These are phyloP conservation scores for Stercorarius parasiticus DNA, from an alignment of 2,113 vertebrate species.

Conservation along the genomic window DNA sequence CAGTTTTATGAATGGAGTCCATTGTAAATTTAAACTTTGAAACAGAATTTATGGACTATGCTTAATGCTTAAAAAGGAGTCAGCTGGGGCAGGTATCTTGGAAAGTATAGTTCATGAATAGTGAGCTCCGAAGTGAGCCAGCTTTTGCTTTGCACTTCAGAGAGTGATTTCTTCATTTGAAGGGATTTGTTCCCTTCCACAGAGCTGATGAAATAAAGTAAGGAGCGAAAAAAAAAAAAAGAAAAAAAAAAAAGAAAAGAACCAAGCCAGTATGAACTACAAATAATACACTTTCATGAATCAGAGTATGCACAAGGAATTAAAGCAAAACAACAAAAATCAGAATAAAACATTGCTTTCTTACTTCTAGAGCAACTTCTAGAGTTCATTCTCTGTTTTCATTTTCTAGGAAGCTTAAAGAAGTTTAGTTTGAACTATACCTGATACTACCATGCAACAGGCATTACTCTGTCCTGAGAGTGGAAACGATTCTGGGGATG, in stretches of 20 bases:
- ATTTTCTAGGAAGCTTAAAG: neutral
- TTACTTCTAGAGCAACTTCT: neutral
- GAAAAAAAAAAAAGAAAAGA: neutral
- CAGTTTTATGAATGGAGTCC: conserved; percentile 40
- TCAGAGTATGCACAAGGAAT: neutral
- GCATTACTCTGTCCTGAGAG: neutral
- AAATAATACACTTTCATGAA: neutral
- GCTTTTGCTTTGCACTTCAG: neutral
- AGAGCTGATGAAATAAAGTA: neutral
- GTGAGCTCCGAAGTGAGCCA: neutral
- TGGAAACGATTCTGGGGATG: neutral
- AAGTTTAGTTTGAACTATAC: neutral
- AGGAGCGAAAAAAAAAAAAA: neutral
- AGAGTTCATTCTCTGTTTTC: neutral
- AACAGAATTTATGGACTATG: conserved; percentile 18
- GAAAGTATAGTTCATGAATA: neutral
- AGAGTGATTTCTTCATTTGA: neutral
- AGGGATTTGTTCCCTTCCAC: neutral
- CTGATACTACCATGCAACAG: neutral
- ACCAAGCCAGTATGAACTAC: neutral
- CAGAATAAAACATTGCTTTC: neutral
- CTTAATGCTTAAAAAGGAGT: neutral
- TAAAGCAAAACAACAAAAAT: neutral
- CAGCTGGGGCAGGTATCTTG: neutral
- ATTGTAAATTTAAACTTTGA: conserved; percentile 36